Base-by-base conservation (phyloP, 2,113 vertebrate genomes). In the Mionectes macconnelli region DNA sequence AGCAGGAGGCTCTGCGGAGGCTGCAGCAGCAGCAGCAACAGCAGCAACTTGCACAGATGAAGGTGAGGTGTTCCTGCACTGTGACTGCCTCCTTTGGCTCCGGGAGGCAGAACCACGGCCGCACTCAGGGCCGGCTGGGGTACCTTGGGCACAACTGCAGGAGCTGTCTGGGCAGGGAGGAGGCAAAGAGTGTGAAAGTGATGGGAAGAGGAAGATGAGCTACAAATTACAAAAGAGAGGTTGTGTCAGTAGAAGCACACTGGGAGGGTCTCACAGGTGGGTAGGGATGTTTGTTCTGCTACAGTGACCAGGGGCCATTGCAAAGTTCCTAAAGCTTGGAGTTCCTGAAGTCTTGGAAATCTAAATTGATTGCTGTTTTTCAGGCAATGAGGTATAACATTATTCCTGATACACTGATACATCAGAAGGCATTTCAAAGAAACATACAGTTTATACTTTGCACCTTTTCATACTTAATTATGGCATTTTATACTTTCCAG, bases 41-140 rank as follows among this genome's bases (percentile, higher is more conserved):
- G 52, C 99, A 99, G 87, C 99, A 99, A 90, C 98, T 99, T 49
- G 99, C 99, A 17, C 99, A 99, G 66, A 99, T 99, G 99, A 99
- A 99, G 99, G 99, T 99, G 94, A 14, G 0, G 6, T 50, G 15
- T 28, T 49, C 23, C 67, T 62, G 8, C n/a, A 62, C 37, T 33
- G 82, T 1, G 37, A 25, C 33, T 42, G 52, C 22, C 20, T 82
- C 27, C 4, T 62, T 35, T 33, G 30, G 37, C 44, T 40, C 69
- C 18, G 20, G 1, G 1, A 31, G 56, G 35, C 8, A 49, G 64
- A 87, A 37, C 7, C 10, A 7, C 31, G 16, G 33, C 47, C 56
- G 52, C 22, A 2, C 31, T 86, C 39, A 12, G 44, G 15, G 8
- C 37, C 16, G 6, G 57, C 45, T 74, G n/a, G 12, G 6, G 28